phyloP scores from a whole-genome alignment of 2,113 vertebrate species.

The Pithys albifrons region DNA sequence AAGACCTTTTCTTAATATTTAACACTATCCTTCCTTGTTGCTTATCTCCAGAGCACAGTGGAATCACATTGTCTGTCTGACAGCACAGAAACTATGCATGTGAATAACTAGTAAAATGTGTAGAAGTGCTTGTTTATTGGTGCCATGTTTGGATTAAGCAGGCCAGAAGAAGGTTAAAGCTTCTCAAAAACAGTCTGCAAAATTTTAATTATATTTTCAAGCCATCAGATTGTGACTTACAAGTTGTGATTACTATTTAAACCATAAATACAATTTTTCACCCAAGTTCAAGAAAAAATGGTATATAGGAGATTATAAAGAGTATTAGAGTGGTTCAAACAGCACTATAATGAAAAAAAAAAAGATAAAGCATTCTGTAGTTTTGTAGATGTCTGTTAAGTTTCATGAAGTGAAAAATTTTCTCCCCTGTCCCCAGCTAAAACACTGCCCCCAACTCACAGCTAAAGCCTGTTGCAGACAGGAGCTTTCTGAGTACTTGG shows the following conservation, averaged over 20 bases:
- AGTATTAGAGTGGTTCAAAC: conserved; percentile 55
- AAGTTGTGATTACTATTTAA: conserved; percentile 48
- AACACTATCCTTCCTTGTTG: conserved; percentile 12
- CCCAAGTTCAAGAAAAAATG: conserved; percentile 41
- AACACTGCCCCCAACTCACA: not conserved
- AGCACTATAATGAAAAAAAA: conserved; percentile 50
- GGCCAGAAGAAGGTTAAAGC: not conserved
- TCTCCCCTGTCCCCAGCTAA: not conserved
- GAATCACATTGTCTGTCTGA: not conserved
- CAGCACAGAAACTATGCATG: not conserved
- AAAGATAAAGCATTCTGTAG: conserved; percentile 13
- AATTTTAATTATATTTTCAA: conserved; percentile 25
- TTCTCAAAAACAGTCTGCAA: not conserved
- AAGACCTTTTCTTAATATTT: conserved; percentile 63
- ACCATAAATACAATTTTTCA: conserved; percentile 41
- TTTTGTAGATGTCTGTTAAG: conserved; percentile 58
- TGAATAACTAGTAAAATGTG: not conserved
- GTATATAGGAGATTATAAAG: conserved; percentile 52
- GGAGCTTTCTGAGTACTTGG: not conserved
- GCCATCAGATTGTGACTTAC: conserved; percentile 34
- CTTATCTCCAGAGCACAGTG: not conserved
- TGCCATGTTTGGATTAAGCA: not conserved
- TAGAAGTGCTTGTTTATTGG: not conserved
- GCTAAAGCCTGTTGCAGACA: not conserved
- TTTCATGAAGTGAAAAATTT: conserved; percentile 57